Evolutionary conservation across 2,888 invertebrate species (phyloP), one percentile per base, ranked within the genome.

Genomic region (Cylindroiulus punctatus): DNA sequence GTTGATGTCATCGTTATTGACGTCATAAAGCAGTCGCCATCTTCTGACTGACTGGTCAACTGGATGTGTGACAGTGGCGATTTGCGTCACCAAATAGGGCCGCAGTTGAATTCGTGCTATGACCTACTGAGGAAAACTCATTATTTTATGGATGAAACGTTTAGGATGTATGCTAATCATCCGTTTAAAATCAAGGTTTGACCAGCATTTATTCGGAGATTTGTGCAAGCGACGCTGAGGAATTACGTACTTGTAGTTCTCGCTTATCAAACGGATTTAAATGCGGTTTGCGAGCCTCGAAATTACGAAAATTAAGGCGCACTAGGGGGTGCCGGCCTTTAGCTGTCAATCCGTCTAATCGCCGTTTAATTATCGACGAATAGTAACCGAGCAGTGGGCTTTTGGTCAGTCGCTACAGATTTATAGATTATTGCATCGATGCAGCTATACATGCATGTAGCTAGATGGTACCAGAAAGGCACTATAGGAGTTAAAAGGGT

Each of bases 71-170:
- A n/a, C 57, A n/a, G 57, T 19, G 17, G 10, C 7, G 47, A 17
- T n/a, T 57, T 57, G 52, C 52, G 52, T 57, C 52, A 65, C 22
- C 65, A 65, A 65, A 22, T 65, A 26, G 65, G 65, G 10, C 65
- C 76, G 30, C 76, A 30, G 14, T 30, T 76, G 22, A 76, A 76
- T 76, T 76, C 76, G 12, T 76, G 12, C 76, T 30, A 76, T 30
- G 76, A 76, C 76, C 76, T 76, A 76, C 10, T 26, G 30, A 76
- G 22, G 8, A 76, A 44, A 30, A 76, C 76, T 26, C 30, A 30
- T 76, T 76, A 30, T 76, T 76, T 76, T 12, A 76, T 76, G 76
- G 76, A 76, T 14, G 76, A 76, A 76, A 30, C 76, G 76, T 76
- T 76, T 76, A 76, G 30, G 22, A 76, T 30, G 30, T 14, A 76